Evolutionary conservation across 2,888 invertebrate genomes (phyloP).

Genomic region (Yponomeuta evonymella): DNA sequence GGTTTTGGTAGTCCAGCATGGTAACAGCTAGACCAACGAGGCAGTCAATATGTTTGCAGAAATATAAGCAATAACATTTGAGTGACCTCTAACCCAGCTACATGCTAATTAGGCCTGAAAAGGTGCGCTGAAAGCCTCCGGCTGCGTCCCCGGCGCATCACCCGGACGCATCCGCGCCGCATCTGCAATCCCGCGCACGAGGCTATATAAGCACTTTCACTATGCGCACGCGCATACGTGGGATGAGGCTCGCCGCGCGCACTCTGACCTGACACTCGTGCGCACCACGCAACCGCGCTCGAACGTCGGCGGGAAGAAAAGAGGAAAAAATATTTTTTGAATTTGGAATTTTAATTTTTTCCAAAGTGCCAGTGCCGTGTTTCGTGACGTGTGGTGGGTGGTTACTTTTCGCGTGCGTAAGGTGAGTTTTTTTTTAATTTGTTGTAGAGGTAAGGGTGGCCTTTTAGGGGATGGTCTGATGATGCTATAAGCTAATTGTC

Average conservation of each 20-base stretch:
- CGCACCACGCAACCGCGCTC: constrained; percentile 30
- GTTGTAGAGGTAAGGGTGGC: constrained; percentile 2
- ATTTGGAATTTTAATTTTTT: constrained; percentile 17
- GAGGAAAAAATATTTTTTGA: not conserved
- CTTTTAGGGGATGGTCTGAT: not conserved
- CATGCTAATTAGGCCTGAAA: too few relatives aligned
- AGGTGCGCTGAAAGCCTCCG: not conserved
- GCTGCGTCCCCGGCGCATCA: constrained; percentile 1
- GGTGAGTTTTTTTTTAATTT: constrained; percentile 44
- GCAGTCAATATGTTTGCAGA: too few relatives aligned
- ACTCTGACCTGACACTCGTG: constrained; percentile 57
- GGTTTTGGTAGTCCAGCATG: too few relatives aligned
- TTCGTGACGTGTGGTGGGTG: constrained; percentile 39
- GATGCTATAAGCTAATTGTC: too few relatives aligned
- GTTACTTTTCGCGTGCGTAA: constrained; percentile 45
- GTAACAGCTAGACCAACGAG: too few relatives aligned
- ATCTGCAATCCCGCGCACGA: constrained; percentile 25
- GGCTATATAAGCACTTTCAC: constrained; percentile 74
- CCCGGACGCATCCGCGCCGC: not conserved
- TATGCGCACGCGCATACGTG: constrained; percentile 56
- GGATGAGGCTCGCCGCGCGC: constrained; percentile 48
- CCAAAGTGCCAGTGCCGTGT: constrained; percentile 50
- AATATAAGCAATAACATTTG: not conserved
- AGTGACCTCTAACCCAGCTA: too few relatives aligned
- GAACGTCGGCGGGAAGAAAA: not conserved